phyloP scores from a whole-genome alignment of 30 jellyfish, hydroid and myxozoan species.

The Clytia hemisphaerica region DNA sequence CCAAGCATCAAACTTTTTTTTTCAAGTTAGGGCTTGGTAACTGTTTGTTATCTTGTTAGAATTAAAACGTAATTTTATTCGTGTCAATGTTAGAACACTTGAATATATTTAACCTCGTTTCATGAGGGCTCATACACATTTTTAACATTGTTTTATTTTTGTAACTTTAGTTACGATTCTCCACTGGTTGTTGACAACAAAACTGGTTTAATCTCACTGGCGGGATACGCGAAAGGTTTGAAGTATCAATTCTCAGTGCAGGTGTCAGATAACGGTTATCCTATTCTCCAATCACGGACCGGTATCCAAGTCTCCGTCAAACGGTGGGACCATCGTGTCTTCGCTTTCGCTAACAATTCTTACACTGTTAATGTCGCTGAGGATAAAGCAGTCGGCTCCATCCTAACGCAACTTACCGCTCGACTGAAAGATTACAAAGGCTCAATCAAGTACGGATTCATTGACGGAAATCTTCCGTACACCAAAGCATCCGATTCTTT shows the following conservation, averaged over 20 bases:
- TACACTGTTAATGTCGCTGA: slow-evolving; percentile 46
- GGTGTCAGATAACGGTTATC: slow-evolving; percentile 97
- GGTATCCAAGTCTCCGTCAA: slow-evolving; percentile 51
- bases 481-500: slow-evolving; percentile 64
- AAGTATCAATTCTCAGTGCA: slow-evolving; percentile 72
- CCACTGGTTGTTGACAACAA: slow-evolving; percentile 53
- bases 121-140: neutral
- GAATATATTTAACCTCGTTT: too few species aligned
- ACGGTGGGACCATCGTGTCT: slow-evolving; percentile 21
- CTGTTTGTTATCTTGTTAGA: too few species aligned
- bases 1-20: too few species aligned
- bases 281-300: slow-evolving; percentile 65
- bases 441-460: slow-evolving; percentile 35
- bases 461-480: slow-evolving; percentile 57
- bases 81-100: too few species aligned
- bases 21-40: too few species aligned
- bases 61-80: too few species aligned
- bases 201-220: slow-evolving; percentile 61
- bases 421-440: slow-evolving; percentile 9
- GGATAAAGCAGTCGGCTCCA: slow-evolving; percentile 41
- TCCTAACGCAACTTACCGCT: slow-evolving; percentile 35
- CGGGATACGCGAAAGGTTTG: slow-evolving; percentile 67
- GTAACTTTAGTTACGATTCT: slow-evolving; percentile 38
- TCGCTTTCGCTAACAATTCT: slow-evolving; percentile 29
- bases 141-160: neutral